Evolutionary conservation across 2,113 vertebrate genomes (phyloP), one percentile per base, ranked within the genome.

Genomic region (Otis tarda): DNA sequence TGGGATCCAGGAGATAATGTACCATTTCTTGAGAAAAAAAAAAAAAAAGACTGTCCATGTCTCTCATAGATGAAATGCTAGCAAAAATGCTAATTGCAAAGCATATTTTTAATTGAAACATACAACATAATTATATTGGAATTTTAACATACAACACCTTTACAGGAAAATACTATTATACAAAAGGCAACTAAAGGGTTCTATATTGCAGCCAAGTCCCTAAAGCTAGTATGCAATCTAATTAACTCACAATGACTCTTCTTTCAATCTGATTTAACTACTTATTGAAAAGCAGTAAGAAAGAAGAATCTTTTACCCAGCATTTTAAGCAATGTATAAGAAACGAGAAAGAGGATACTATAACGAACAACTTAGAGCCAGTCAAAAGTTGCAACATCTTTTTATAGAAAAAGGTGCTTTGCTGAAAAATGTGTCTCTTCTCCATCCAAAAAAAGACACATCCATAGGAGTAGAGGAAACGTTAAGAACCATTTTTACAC

Each of bases 241-340:
- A 95, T 87, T 94, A 92, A 73, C 41, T 75, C 43, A 37, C 43
- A 92, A 33, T 55, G 8, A 89, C 49, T 91, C 83, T 81, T 91
- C 64, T 78, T 94, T 74, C 43, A 31, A 15, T 68, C 43, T 68
- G 56, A 81, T 91, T 91, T 89, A 84, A 87, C 41, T 89, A 59
- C 31, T 78, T 78, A 55, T 15, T 92, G 79, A 90, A 28, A 95
- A 83, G 43, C 28, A 81, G 33, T 33, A 94, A 84, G 69, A 86
- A 91, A 52, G 47, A 89, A 75, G 8, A 84, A 37, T 43, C 31
- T 59, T 79, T 77, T 55, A 89, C 47, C 49, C 65, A 92, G 33
- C 14, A 75, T 52, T 83, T 91, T 82, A 84, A 84, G 47, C 41
- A 81, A 89, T 2, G 10, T 37, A 7, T 90, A 74, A 90, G 64